Percentiles rank a stretch among this genome's conserved stretches.
Conservation (phyloP, 1,140 invertebrate species). For the Protaetia brevitarsis region DNA sequence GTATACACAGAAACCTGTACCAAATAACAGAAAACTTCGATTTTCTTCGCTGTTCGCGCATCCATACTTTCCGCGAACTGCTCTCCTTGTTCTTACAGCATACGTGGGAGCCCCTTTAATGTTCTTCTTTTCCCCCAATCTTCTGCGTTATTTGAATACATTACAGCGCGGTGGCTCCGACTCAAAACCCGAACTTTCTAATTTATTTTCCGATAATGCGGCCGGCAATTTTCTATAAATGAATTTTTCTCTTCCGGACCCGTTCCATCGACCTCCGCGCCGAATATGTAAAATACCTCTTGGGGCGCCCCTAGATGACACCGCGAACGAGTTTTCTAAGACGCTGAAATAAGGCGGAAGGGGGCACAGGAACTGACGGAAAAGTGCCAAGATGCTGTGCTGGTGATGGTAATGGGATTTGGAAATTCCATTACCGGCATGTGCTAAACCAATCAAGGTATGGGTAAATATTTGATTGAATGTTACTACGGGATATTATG, state of each 20-base stretch:
- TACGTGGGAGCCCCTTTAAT: too few species aligned
- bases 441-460: too few species aligned
- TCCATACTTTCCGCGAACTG: too few species aligned
- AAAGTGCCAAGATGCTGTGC: too few species aligned
- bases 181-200: conserved; percentile 3
- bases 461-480: too few species aligned
- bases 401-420: too few species aligned
- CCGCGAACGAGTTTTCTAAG: background rate
- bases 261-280: background rate
- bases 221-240: background rate
- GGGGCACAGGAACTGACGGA: background rate
- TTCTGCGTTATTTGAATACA: conserved; percentile 1
- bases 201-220: conserved; percentile 17
- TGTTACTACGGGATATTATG: too few species aligned
- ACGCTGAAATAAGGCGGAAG: background rate
- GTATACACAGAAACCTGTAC: too few species aligned
- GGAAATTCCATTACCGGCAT: too few species aligned
- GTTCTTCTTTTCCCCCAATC: background rate
- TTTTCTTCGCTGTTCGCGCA: too few species aligned
- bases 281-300: conserved; percentile 3
- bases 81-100: too few species aligned
- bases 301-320: background rate
- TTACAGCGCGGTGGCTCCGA: background rate
- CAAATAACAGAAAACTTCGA: too few species aligned
- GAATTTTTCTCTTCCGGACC: conserved; percentile 2